Evolutionary conservation across 2,797 vertebrate genomes (phyloP), one percentile per base, ranked within the genome.

Genomic region (Eulemur mongoz): DNA sequence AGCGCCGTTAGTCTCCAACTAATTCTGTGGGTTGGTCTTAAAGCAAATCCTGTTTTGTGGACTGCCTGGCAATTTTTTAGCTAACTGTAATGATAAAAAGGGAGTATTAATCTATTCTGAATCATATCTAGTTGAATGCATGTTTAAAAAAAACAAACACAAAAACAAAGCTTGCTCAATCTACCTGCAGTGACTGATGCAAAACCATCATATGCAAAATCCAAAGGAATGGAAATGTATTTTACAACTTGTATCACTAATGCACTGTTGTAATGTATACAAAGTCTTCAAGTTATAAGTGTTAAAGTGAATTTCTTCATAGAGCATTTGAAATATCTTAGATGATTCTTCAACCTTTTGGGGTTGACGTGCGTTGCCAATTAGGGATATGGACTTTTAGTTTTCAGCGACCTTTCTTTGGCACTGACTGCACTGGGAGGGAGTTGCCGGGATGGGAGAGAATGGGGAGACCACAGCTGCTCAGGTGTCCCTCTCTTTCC

Each of bases 61-160:
- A 99, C 99, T 99, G 99, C 99, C 99, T 99, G 99, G 99, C 99
- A 99, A 99, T 99, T 99, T 99, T 99, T 99, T 99, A 99, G 99
- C 99, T 99, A 99, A 99, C 98, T 98, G 98, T 99, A 99, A 99
- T 98, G 99, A 99, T 99, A 98, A 99, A 99, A 99, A 99, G 99
- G 99, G 99, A 99, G 99, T 99, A 99, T 98, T 98, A 99, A 98
- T 98, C 98, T 98, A 98, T 99, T 99, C 98, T 99, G 98, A 99
- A 98, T 98, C 98, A 98, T 99, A 99, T 99, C 99, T 99, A 99
- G 99, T 99, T 99, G 99, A 99, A 99, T 99, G 99, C 99, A 99
- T 99, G 99, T 99, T 99, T 98, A 99, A 99, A 98, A 97, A 93
- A 97, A 95, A 98, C 97, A 99, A 95, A 97, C 92, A 98, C 98